Conservation (phyloP, 2,888 invertebrate genomes). For the Aphodius granarius region DNA sequence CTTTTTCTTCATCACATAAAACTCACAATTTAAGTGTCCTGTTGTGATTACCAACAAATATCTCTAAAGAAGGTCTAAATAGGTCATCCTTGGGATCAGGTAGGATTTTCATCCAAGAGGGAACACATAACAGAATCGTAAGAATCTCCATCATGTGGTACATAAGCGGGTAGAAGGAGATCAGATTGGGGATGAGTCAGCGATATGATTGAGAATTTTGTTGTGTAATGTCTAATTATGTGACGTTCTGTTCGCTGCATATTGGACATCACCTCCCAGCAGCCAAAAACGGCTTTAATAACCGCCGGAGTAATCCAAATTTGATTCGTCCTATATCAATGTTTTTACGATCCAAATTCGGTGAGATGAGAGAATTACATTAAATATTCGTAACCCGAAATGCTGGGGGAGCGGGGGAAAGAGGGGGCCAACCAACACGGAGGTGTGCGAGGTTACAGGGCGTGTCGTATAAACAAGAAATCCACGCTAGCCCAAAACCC, state of each 20-base stretch:
- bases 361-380: slow-evolving; percentile 14
- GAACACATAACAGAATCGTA: no score
- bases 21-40: no score
- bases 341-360: neutral
- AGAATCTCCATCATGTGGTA: no score
- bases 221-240: neutral
- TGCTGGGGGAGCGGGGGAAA: neutral
- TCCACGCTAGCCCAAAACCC: neutral
- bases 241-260: neutral
- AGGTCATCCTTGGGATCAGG: neutral
- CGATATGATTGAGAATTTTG: neutral
- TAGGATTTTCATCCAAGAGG: no score
- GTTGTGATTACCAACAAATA: no score
- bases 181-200: neutral
- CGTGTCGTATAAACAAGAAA: neutral
- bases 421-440: no score
- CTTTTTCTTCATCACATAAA: no score
- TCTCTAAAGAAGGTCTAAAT: neutral
- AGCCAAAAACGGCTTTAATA: neutral
- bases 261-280: no score
- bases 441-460: neutral
- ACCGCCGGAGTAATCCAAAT: neutral
- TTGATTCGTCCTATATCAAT: neutral
- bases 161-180: neutral
- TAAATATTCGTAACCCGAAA: slow-evolving; percentile 9